A percentile compares a stretch with the other conserved stretches of the same genome.
These are phyloP conservation scores for Schrankia costaestrigalis DNA, from an alignment of 2,888 invertebrate genomes.

Conservation along the genomic window DNA sequence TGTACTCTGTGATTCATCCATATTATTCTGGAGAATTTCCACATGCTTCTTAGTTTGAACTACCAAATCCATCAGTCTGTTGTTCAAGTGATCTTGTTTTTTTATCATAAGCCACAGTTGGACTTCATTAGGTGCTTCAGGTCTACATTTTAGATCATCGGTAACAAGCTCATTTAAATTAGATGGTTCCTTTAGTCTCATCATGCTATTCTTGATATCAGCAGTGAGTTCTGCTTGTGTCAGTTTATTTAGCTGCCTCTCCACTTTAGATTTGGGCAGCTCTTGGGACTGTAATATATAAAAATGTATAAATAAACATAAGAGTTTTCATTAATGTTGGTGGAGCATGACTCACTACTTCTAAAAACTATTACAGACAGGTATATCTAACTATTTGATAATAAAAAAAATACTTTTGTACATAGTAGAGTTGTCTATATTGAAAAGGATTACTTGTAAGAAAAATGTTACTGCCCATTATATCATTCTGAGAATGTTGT, in stretches of 20 bases:
- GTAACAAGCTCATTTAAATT: slow-evolving; percentile 53
- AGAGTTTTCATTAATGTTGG: no score
- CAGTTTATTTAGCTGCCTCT: slow-evolving; percentile 48
- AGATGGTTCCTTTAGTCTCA: slow-evolving; percentile 50
- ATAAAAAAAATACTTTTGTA: no score
- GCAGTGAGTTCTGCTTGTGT: slow-evolving; percentile 55
- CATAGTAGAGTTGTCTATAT: no score
- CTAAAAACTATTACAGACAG: no score
- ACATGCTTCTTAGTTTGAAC: slow-evolving; percentile 58
- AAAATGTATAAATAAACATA: background rate
- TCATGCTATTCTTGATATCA: slow-evolving; percentile 52
- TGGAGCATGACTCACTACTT: no score
- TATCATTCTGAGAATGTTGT: no score
- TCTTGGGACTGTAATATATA: slow-evolving; percentile 11
- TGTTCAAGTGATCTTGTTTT: slow-evolving; percentile 64
- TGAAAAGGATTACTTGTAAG: no score
- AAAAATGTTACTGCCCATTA: no score
- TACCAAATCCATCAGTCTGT: slow-evolving; percentile 52
- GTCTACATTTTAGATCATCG: slow-evolving; percentile 53
- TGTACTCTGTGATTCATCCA: slow-evolving; percentile 44
- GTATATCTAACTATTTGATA: no score
- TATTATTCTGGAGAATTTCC: slow-evolving; percentile 52
- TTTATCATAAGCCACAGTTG: slow-evolving; percentile 65
- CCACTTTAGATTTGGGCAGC: slow-evolving; percentile 40
- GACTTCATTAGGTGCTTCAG: slow-evolving; percentile 54